Percentiles rank a stretch among this genome's conserved stretches.
These are phyloP conservation scores for Dasyprocta punctata DNA, from an alignment of 2,113 vertebrate species.

Conservation along the genomic window DNA sequence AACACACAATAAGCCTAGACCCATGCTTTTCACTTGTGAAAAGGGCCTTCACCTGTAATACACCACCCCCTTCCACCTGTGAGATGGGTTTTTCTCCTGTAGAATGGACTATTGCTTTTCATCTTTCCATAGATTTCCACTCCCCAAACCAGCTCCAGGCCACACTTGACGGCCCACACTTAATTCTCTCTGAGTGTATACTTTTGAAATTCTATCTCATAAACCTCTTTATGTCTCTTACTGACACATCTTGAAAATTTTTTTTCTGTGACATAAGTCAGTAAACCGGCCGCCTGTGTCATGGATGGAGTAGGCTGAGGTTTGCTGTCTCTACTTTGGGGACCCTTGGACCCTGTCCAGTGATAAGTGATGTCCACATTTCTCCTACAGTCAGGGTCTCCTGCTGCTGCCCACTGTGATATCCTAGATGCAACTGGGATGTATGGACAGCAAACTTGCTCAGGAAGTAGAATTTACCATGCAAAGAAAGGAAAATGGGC, in stretches of 20 bases:
- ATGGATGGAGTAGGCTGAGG: not conserved
- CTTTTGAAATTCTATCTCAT: not conserved
- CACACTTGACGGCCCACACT: not conserved
- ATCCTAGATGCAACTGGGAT: too few relatives aligned
- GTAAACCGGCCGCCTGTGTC: too few relatives aligned
- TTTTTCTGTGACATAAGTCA: too few relatives aligned
- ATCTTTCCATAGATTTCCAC: not conserved
- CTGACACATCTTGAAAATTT: too few relatives aligned
- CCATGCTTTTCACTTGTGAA: not conserved
- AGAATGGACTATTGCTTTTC: not conserved
- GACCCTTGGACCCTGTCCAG: not conserved
- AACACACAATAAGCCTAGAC: not conserved
- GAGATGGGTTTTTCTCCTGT: not conserved
- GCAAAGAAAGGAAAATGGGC: conserved; percentile 18
- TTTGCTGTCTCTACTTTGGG: not conserved
- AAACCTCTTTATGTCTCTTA: too few relatives aligned
- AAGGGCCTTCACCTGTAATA: not conserved
- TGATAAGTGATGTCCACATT: not conserved
- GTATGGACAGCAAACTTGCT: not conserved
- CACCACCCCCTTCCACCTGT: not conserved
- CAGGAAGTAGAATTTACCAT: not conserved
- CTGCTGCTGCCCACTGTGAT: not conserved
- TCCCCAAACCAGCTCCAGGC: not conserved
- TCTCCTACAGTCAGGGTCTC: not conserved
- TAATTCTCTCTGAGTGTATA: not conserved